Base-by-base conservation (phyloP, 2,797 vertebrate genomes). In the Menidia menidia region DNA sequence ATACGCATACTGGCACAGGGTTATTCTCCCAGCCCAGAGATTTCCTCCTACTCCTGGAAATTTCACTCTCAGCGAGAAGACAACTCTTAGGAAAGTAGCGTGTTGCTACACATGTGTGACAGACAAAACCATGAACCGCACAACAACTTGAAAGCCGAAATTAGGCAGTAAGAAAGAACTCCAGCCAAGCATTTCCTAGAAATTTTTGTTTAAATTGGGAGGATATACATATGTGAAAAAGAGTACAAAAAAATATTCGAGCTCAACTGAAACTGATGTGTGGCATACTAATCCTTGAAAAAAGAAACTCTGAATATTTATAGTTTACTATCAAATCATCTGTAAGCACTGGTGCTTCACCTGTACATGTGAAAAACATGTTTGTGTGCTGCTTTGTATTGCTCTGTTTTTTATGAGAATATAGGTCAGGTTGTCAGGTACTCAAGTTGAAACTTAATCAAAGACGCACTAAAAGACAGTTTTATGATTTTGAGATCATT, bases 191-290 rank as follows among this genome's bases (percentile, higher is more conserved):
- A 43, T 3, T 8, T 14, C 12, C 51, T 10, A 16, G 12, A 4
- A 2, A 12, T 13, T 3, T 10, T 4, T 10, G 13, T 30, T 16
- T 32, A 60, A 66, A 62, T 62, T 54, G 56, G 64, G 42, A 44
- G 62, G 62, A 56, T 71, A 73, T 50, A 79, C 72, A 60, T 65
- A 71, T 63, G 60, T 76, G 64, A 31, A 52, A 50, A 71, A 58
- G 81, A 83, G 63, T 69, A 82, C 83, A 67, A 81, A 80, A 80
- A 60, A 83, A 81, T 35, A 62, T 60, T 77, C 68, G 60, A 9
- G 14, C 14, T 33, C 59, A 55, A 64, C 32, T 43, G 57, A 39
- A 56, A 60, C 13, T 54, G 53, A 61, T 11, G 53, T 59, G 47
- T 13, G 50, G 60, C 58, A 42, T 0, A 11, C 61, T 63, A 54